Evolutionary conservation across 1,140 invertebrate genomes (phyloP).

Genomic region (Papilio machaon): DNA sequence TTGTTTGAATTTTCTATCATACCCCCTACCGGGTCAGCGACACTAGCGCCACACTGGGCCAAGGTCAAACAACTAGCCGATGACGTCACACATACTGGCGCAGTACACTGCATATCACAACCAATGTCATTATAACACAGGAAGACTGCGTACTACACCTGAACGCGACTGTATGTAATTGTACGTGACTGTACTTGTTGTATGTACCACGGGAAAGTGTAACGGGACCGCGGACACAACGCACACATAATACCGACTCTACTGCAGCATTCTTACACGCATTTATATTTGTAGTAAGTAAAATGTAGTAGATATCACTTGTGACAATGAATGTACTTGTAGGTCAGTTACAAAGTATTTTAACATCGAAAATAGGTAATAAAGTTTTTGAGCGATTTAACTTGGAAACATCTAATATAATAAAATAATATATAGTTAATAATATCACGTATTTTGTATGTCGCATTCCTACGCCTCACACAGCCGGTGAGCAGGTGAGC

Average conservation of each 20-base stretch:
- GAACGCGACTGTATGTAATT: neutral
- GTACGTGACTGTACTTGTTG: neutral
- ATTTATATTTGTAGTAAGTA: neutral
- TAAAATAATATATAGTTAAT: no score
- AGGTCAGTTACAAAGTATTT: neutral
- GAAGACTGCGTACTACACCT: neutral
- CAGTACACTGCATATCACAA: neutral
- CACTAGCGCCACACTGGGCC: neutral
- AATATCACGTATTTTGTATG: neutral
- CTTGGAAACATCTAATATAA: no score
- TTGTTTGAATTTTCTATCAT: neutral
- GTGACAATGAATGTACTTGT: neutral
- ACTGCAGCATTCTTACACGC: neutral
- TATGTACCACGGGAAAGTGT: neutral
- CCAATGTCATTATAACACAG: neutral
- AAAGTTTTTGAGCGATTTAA: neutral
- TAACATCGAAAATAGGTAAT: neutral
- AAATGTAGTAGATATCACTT: neutral
- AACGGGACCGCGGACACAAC: slow-evolving; percentile 1
- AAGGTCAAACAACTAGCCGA: neutral
- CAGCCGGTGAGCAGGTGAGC: no score
- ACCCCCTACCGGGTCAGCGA: neutral
- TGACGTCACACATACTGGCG: neutral
- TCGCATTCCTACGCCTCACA: neutral
- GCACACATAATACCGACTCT: neutral